Evolutionary conservation across 1,140 invertebrate species (phyloP), one percentile per base, ranked within the genome.

Genomic region (Linepithema humile): DNA sequence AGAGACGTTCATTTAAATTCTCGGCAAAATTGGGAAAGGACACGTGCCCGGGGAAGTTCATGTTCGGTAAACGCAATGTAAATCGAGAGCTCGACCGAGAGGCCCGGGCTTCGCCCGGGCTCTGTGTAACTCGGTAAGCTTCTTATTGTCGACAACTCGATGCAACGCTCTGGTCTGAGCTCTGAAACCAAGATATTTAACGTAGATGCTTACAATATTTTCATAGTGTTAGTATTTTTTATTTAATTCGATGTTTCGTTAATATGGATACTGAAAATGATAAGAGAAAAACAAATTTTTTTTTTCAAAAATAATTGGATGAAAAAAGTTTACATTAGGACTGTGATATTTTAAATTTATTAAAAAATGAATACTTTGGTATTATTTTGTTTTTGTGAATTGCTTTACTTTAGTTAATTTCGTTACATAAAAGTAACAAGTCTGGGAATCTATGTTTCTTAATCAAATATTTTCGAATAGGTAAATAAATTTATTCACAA

Each of bases 51-150:
- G 48, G 20, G 40, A 64, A 26, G 59, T 80, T 84, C 35, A 38
- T 20, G 57, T 57, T 62, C n/a, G 43, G 65, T 73, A 85, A 70
- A 70, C 65, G 84, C 35, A 26, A 55, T 55, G 80, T 85, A 85
- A 86, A 86, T 78, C 50, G 82, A 55, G 38, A 77, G 53, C 65
- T 50, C 48, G 70, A 45, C 29, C 29, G 70, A 55, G 75, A 69
- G 48, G n/a, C n/a, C 53, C 32, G 45, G 65, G 45, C 35, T 38
- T 69, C 43, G 40, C 32, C 35, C 12, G 38, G 35, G 62, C 23
- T 80, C 20, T 23, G 43, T 53, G 77, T 72, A 72, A 85, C 82
- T 73, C 59, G 23, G 45, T 86, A 86, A 86, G 85, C 85, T 86
- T 78, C 82, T 86, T 84, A 86, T 78, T 65, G 82, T 75, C 50